Conservation (phyloP, 1,140 invertebrate genomes). For the Drosophila mojavensis region DNA sequence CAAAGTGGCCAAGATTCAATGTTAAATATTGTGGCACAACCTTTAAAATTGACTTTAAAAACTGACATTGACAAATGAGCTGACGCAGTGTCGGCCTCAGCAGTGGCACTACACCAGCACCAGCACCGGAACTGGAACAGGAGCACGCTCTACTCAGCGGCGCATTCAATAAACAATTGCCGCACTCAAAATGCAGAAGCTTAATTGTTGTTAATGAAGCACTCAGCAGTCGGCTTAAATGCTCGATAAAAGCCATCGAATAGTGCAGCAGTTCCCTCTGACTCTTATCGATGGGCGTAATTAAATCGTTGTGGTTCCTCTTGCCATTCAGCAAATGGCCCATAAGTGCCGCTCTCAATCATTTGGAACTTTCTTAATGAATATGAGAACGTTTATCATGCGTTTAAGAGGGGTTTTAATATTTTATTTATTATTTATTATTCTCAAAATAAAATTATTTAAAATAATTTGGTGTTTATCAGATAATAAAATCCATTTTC, state of each 20-base stretch:
- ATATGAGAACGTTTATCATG: not conserved
- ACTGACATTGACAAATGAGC: slow-evolving; percentile 50
- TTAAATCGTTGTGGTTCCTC: slow-evolving; percentile 14
- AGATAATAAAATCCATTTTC: too few species aligned
- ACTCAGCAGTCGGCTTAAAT: slow-evolving; percentile 27
- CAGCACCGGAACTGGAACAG: not conserved
- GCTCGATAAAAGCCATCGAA: slow-evolving; percentile 26
- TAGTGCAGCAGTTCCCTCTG: not conserved
- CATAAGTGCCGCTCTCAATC: slow-evolving; percentile 6
- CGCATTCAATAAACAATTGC: slow-evolving; percentile 49
- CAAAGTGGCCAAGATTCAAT: slow-evolving; percentile 30
- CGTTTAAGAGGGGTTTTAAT: too few species aligned
- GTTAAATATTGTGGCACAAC: slow-evolving; percentile 33
- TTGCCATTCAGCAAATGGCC: not conserved
- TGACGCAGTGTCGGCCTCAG: slow-evolving; percentile 15
- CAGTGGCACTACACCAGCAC: not conserved
- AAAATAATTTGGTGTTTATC: too few species aligned
- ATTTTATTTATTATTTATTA: too few species aligned
- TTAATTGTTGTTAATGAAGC: slow-evolving; percentile 53
- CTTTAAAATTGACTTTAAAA: slow-evolving; percentile 42
- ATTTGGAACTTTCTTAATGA: not conserved
- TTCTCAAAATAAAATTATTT: not conserved
- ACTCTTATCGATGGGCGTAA: slow-evolving; percentile 32
- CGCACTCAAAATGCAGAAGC: slow-evolving; percentile 11
- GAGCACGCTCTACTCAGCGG: slow-evolving; percentile 11